Conservation (phyloP, 2,797 vertebrate genomes). For the Mormyrus proboscirostris region DNA sequence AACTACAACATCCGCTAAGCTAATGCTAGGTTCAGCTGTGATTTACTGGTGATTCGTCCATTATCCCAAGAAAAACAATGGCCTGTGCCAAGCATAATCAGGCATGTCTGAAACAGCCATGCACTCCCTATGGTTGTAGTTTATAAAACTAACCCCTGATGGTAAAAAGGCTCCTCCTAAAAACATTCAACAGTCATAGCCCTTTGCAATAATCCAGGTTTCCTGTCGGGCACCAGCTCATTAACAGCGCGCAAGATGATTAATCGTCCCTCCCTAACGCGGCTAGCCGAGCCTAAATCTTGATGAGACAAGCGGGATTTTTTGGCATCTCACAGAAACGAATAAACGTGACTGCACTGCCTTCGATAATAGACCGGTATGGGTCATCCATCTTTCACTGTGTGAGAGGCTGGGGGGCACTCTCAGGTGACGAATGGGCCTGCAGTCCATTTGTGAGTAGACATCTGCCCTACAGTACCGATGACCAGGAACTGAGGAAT, state of each 20-base stretch:
- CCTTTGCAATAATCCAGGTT: not conserved
- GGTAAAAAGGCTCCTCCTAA: not conserved
- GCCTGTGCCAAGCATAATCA: not conserved
- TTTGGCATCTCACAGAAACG: not conserved
- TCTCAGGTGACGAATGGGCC: not conserved
- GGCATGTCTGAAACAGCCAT: not conserved
- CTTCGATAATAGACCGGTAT: not conserved
- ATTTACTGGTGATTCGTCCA: not conserved
- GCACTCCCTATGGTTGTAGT: not conserved
- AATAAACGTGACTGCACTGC: not conserved
- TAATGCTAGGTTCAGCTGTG: not conserved
- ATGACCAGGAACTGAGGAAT: not conserved
- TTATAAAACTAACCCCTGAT: not conserved
- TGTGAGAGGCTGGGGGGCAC: not conserved
- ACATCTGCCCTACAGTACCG: not conserved
- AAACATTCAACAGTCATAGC: not conserved
- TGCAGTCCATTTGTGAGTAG: not conserved
- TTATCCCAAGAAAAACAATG: not conserved
- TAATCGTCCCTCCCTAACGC: not conserved
- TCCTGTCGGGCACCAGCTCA: not conserved
- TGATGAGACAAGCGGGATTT: slow-evolving; percentile 7
- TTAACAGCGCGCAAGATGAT: not conserved
- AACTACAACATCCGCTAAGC: not conserved
- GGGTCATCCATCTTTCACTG: not conserved
- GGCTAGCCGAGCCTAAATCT: not conserved